Conservation (phyloP, 2,888 invertebrate species). For the Sericinus montela region DNA sequence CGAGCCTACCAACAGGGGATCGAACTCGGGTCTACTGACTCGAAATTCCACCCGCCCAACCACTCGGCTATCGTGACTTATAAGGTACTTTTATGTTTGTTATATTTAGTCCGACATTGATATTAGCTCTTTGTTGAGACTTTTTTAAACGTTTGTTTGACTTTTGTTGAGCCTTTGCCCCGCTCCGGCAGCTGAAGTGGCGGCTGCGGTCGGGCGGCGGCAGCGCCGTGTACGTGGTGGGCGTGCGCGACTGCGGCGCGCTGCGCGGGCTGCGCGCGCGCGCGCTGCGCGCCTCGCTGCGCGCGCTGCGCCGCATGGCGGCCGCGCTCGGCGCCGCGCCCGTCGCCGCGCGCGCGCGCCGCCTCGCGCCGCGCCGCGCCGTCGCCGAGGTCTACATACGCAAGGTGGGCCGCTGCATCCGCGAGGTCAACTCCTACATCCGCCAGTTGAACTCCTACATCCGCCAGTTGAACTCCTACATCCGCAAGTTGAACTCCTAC, state of each 20-base stretch:
- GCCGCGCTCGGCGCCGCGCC: constrained; percentile 88
- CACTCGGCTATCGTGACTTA: too few species aligned
- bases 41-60: too few species aligned
- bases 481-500: constrained; percentile 83
- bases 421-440: constrained; percentile 85
- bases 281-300: constrained; percentile 92
- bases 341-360: constrained; percentile 46
- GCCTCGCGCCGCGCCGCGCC: constrained; percentile 74
- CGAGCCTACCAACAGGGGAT: too few species aligned
- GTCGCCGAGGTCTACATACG: constrained; percentile 91
- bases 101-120: too few species aligned
- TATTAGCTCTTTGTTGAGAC: too few species aligned
- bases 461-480: constrained; percentile 81
- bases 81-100: too few species aligned
- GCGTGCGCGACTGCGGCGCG: constrained; percentile 94
- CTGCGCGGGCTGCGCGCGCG: constrained; percentile 89
- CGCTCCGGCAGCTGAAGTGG: constrained; percentile 91
- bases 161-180: too few species aligned
- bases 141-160: too few species aligned
- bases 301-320: constrained; percentile 94
- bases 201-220: constrained; percentile 92
- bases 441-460: constrained; percentile 84
- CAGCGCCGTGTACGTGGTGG: constrained; percentile 98
- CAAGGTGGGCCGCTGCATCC: constrained; percentile 86
- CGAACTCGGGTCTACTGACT: too few species aligned